phyloP scores from a whole-genome alignment of 2,113 vertebrate species.

The Oceanites oceanicus region DNA sequence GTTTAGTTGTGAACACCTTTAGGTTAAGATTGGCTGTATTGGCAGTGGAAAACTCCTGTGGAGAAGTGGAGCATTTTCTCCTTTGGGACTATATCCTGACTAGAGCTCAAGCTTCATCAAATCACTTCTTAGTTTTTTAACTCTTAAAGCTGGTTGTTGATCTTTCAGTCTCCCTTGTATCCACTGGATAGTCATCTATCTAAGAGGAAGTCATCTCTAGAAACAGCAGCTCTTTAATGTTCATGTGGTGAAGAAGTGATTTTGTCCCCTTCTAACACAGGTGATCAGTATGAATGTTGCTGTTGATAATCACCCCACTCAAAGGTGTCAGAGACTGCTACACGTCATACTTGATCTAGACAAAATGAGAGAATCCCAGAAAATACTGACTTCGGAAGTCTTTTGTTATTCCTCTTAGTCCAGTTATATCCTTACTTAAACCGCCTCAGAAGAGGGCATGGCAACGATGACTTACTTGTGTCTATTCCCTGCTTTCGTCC shows the following conservation, averaged over 20 bases:
- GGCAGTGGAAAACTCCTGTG: neutral
- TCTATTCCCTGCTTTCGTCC: neutral
- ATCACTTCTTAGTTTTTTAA: neutral
- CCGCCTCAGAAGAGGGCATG: neutral
- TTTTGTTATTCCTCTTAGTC: neutral
- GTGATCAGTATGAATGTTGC: neutral
- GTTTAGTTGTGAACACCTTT: neutral
- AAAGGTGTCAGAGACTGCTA: neutral
- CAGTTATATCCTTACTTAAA: neutral
- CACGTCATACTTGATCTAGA: neutral
- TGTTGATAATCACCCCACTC: neutral
- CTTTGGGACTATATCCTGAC: neutral
- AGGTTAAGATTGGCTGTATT: neutral
- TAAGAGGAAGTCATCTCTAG: neutral
- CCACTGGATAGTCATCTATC: too few relatives aligned
- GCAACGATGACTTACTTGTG: neutral
- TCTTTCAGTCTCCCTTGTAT: neutral
- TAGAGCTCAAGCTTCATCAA: neutral
- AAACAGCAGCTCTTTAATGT: neutral
- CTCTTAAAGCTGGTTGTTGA: neutral
- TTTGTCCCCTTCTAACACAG: neutral
- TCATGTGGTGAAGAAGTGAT: neutral
- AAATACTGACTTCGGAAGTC: neutral
- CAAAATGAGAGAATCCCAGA: neutral
- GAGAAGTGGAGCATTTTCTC: neutral